A percentile compares a stretch with the other conserved stretches of the same genome.
Conservation (phyloP, 2,888 invertebrate species). For the Drosophila quasianomalipes region DNA sequence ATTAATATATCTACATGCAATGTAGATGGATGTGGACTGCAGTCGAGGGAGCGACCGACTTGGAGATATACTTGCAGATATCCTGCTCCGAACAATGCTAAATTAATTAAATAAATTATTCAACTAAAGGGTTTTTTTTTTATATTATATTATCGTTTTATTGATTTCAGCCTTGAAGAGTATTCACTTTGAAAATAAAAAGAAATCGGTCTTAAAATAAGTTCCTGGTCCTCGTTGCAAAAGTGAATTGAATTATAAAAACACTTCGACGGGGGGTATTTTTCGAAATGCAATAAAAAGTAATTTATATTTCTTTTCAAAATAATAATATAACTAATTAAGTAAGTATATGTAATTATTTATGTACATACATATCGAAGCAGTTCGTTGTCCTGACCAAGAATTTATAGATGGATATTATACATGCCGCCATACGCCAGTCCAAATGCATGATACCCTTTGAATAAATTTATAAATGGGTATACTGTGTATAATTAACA, state of each 20-base stretch:
- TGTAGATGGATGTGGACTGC: not conserved
- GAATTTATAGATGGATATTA: not conserved
- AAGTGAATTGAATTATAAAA: not conserved
- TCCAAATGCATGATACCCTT: not conserved
- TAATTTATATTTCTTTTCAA: not conserved
- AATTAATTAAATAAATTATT: not conserved
- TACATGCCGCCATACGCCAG: too few species aligned
- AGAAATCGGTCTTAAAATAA: not conserved
- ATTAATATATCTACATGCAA: conserved; percentile 9
- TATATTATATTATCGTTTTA: not conserved
- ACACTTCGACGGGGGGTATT: not conserved
- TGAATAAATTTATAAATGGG: not conserved
- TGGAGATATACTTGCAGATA: not conserved
- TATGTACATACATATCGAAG: not conserved
- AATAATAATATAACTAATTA: not conserved
- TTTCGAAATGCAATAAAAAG: not conserved
- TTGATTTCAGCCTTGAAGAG: not conserved
- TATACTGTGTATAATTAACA: conserved; percentile 24
- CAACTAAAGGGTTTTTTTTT: not conserved
- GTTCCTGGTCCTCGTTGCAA: not conserved
- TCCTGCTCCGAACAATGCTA: not conserved
- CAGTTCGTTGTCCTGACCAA: not conserved
- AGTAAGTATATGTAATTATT: not conserved
- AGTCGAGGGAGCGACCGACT: not conserved
- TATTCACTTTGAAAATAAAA: not conserved